Evolutionary conservation across 2,113 vertebrate genomes (phyloP), one percentile per base, ranked within the genome.

Genomic region (Peromyscus polionotus): DNA sequence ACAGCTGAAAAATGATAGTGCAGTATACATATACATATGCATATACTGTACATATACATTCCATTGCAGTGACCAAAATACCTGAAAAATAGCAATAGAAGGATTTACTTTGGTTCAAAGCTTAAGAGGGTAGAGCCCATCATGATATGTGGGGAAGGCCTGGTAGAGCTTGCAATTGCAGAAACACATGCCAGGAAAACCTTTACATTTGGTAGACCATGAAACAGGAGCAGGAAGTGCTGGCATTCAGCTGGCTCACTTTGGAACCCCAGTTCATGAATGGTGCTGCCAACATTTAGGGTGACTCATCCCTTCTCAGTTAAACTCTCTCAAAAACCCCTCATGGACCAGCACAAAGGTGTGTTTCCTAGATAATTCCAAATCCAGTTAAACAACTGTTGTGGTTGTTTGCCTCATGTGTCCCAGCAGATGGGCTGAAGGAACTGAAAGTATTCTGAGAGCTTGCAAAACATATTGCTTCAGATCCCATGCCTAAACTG

Each of bases 391-490:
- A 20, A 31, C 51, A 22, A 6, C 5, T 10, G 36, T 51, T 36
- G 16, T 0, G 0, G 33, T 26, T 36, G 17, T 88, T 93, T 59
- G 28, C 63, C 16, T 95, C 42, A 45, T 2, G 13, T 68, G 39
- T 84, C 80, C 91, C 19, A 12, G 65, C 39, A 95, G 67, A 86
- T 59, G 7, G 4, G 36, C 36, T 89, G 75, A 94, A 85, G 73
- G 8, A 90, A 88, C 3, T 6, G n/a, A 85, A 96, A 59, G 12
- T 11, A 81, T 76, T 24, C 20, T 36, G 76, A 90, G 59, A 80
- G 89, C 63, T 72, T 94, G 14, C 57, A 88, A 86, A 92, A 12
- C 12, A 48, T 68, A 76, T 93, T 93, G 9, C 45, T 72, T 95
- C 93, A 63, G 24, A 59, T 36, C 96, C 57, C 51, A 8, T 87